Evolutionary conservation across 2,797 vertebrate species (phyloP).

Genomic region (Brachyalestes nurse): DNA sequence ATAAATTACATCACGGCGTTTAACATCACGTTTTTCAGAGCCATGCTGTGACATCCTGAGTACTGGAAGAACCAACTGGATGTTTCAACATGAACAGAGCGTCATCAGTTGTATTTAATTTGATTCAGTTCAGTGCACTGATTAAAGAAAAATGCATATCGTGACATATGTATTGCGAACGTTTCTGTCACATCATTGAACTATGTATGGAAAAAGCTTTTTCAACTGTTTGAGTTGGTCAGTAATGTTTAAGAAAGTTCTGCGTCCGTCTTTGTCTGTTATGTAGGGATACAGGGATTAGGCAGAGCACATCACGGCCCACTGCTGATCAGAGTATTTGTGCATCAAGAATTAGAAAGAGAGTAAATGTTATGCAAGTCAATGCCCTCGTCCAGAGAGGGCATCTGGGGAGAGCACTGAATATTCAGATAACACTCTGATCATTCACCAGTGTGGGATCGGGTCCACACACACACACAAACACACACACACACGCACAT

Average conservation of each 20-base stretch:
- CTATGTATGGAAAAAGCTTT: not conserved
- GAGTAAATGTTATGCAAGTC: conserved; percentile 24
- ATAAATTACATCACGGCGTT: too few relatives aligned
- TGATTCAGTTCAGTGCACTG: too few relatives aligned
- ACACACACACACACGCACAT: too few relatives aligned
- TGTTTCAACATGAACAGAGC: too few relatives aligned
- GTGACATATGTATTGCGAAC: too few relatives aligned
- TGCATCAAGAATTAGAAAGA: conserved; percentile 19
- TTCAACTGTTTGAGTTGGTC: not conserved
- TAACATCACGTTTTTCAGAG: too few relatives aligned
- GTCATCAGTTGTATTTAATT: too few relatives aligned
- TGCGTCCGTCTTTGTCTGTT: not conserved
- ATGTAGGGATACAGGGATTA: conserved; percentile 7
- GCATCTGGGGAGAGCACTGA: conserved; percentile 24
- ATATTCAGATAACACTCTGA: conserved; percentile 54
- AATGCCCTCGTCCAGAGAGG: conserved; percentile 25
- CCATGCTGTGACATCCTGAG: too few relatives aligned
- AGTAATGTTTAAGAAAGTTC: not conserved
- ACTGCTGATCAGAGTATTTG: conserved; percentile 4
- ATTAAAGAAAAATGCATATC: too few relatives aligned
- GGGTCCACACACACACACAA: not conserved
- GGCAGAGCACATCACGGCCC: not conserved
- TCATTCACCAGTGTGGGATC: conserved; percentile 41
- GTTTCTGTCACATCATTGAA: too few relatives aligned
- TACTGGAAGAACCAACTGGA: too few relatives aligned